Percentiles rank a stretch among this genome's conserved stretches.
These are phyloP conservation scores for Drosophila dunni DNA, from an alignment of 1,140 invertebrate species.

Conservation along the genomic window DNA sequence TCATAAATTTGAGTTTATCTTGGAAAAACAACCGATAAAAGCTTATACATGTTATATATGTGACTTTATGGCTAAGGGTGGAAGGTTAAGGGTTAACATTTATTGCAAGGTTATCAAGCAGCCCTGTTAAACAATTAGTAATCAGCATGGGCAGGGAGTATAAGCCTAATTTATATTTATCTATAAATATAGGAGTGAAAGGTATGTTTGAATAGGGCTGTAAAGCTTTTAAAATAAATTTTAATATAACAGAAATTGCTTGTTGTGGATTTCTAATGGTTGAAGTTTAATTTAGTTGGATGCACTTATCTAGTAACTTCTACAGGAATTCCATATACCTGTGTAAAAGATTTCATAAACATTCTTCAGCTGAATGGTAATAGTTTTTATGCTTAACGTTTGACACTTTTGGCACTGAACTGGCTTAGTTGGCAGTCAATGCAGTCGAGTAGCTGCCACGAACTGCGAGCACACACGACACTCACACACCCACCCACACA, in stretches of 20 bases:
- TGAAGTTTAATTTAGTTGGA: no score
- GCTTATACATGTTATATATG: slow-evolving; percentile 9
- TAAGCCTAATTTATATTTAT: background rate
- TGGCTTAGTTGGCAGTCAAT: slow-evolving; percentile 35
- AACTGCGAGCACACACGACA: background rate
- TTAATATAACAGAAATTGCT: no score
- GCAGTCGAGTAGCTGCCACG: slow-evolving; percentile 6
- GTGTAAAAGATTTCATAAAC: slow-evolving; percentile 26
- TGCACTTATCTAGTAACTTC: background rate
- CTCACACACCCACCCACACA: background rate
- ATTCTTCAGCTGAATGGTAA: slow-evolving; percentile 19
- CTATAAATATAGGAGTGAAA: background rate
- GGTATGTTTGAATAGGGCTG: no score
- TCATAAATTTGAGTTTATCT: slow-evolving; percentile 73
- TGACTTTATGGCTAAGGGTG: background rate
- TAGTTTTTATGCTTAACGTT: slow-evolving; percentile 1
- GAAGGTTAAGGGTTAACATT: background rate
- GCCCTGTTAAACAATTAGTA: slow-evolving; percentile 15
- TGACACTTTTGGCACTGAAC: slow-evolving; percentile 1
- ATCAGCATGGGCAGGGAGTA: background rate
- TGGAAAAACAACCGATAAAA: slow-evolving; percentile 29
- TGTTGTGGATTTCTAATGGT: no score
- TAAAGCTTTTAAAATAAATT: no score
- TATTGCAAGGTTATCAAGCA: slow-evolving; percentile 2
- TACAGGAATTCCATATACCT: slow-evolving; percentile 17